Evolutionary conservation across 2,888 invertebrate genomes (phyloP), one percentile per base, ranked within the genome.

Genomic region (Tipula vernalis): DNA sequence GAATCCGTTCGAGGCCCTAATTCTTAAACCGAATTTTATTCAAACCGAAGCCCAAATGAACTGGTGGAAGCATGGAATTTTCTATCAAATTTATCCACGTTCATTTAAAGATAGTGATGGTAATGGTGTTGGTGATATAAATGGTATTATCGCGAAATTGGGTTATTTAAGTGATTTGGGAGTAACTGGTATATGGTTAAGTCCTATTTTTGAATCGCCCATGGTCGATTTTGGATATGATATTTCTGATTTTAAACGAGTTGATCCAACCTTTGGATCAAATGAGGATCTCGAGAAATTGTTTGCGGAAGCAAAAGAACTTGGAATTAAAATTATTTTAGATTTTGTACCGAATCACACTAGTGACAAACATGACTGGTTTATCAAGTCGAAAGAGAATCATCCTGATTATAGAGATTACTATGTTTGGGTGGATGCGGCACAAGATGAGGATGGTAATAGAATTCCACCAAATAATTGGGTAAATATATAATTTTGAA

Each of bases 41-140:
- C 15, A 51, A 51, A 5, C 15, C 0, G 18, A 18, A 0, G 51
- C 5, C 1, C 15, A 51, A 51, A 51, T 51, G 51, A 15, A 51
- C 6, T 51, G 51, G 51, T 91, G 90, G 90, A 89, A 90, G 87
- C 90, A 89, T 87, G 91, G 90, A 42, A 91, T 90, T 88, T 94
- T 96, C 89, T 97, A 98, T 90, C 96, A 97, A 90, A 94, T 96
- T 28, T 96, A 96, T 90, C 95, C 96, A 0, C 93, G 95, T 88
- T 96, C 96, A 0, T 97, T 96, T 91, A 93, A 94, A 89, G 98
- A 98, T 90, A 94, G 95, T 85, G 91, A 96, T 89, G 95, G 95
- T 0, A 95, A 96, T 90, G 97, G 97, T 8, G 92, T 95, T 85
- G 94, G 94, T 8, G 94, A 94, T 90, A 84, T 90, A 90, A 3